Percentiles rank a stretch among this genome's conserved stretches.
These are phyloP conservation scores for Clamator glandarius DNA, from an alignment of 2,797 vertebrate species.

Conservation along the genomic window DNA sequence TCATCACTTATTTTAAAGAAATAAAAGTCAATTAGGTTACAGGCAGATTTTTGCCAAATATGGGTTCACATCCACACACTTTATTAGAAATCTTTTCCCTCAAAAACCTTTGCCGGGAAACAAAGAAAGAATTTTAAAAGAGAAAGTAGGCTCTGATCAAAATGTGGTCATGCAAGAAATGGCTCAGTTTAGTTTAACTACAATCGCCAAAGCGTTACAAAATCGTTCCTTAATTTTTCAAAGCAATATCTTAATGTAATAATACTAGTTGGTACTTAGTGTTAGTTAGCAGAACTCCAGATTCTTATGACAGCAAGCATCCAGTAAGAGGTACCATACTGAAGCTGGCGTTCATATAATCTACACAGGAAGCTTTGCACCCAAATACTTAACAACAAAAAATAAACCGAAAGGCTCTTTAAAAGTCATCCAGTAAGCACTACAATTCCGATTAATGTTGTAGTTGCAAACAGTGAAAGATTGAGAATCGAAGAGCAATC, in stretches of 20 bases:
- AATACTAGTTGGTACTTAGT: neutral
- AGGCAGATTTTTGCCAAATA: neutral
- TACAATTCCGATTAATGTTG: neutral
- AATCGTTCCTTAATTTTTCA: neutral
- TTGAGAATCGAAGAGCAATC: neutral
- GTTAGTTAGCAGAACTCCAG: neutral
- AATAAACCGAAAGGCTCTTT: neutral
- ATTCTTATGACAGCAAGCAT: neutral
- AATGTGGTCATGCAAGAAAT: neutral
- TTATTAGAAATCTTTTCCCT: neutral
- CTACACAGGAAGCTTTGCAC: neutral
- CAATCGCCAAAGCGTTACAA: neutral
- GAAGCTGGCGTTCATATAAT: neutral
- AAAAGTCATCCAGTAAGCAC: neutral
- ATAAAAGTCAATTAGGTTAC: neutral
- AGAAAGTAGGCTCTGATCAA: neutral
- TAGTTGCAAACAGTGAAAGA: neutral
- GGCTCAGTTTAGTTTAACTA: neutral
- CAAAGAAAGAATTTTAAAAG: neutral
- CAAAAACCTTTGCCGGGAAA: neutral
- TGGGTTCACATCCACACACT: neutral
- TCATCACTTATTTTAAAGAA: neutral
- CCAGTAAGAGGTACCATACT: neutral
- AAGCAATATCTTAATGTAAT: neutral
- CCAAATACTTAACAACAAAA: neutral